These are phyloP conservation scores for Neodiprion virginianus DNA, from an alignment of 1,140 invertebrate species.

Conservation along the genomic window DNA sequence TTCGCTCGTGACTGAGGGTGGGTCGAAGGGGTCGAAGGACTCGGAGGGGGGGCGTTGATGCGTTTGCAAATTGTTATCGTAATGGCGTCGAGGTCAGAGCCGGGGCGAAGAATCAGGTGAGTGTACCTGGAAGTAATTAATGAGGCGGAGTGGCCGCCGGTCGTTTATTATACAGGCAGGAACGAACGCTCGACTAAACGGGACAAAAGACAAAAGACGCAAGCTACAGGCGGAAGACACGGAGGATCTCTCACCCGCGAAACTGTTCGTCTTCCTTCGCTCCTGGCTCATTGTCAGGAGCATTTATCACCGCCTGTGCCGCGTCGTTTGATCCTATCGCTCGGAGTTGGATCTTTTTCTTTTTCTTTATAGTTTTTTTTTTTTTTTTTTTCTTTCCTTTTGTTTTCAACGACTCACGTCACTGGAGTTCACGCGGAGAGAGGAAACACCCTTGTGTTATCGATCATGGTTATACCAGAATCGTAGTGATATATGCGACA, in stretches of 20 bases:
- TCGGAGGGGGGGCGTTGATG: not conserved
- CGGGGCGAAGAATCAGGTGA: not conserved
- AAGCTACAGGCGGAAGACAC: not conserved
- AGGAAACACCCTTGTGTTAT: too few relatives aligned
- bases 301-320: not conserved
- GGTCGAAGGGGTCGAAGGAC: not conserved
- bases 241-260: constrained; percentile 3
- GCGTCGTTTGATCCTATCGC: too few relatives aligned
- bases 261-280: not conserved
- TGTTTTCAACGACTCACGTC: not conserved
- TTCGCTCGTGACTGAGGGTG: not conserved
- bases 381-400: not conserved
- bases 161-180: not conserved
- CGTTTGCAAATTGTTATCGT: constrained; percentile 5
- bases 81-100: not conserved
- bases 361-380: not conserved
- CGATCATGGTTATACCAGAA: too few relatives aligned
- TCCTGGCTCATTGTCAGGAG: not conserved
- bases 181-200: not conserved
- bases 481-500: too few relatives aligned
- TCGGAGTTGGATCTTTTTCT: too few relatives aligned
- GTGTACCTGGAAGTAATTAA: not conserved
- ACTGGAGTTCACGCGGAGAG: too few relatives aligned
- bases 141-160: not conserved
- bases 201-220: not conserved